Evolutionary conservation across 2,113 vertebrate genomes (phyloP).

Genomic region (Gambusia affinis): DNA sequence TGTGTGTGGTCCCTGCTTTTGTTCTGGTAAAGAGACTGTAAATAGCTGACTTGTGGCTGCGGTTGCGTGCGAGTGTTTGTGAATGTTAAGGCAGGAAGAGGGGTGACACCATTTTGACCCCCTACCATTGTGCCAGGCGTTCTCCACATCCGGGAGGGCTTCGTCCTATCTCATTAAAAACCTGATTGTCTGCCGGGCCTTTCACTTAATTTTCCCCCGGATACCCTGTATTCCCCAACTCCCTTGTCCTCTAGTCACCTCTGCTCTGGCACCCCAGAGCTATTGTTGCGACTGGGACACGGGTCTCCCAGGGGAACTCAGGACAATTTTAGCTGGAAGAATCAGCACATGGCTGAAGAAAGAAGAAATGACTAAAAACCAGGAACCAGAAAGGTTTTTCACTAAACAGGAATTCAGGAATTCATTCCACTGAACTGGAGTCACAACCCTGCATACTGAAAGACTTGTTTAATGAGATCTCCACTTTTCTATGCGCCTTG

Average conservation of each 20-base stretch:
- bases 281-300: constrained; percentile 67
- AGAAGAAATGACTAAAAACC: constrained; percentile 20
- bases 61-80: constrained; percentile 52
- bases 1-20: no score
- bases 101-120: constrained; percentile 52
- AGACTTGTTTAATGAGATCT: not conserved
- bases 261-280: constrained; percentile 51
- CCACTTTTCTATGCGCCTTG: not conserved
- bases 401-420: constrained; percentile 1
- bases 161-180: constrained; percentile 76
- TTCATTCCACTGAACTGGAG: not conserved
- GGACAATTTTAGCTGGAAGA: constrained; percentile 57
- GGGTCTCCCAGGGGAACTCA: constrained; percentile 52
- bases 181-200: constrained; percentile 49
- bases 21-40: constrained; percentile 11
- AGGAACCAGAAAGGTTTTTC: not conserved
- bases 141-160: constrained; percentile 63
- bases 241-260: constrained; percentile 28
- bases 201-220: constrained; percentile 59
- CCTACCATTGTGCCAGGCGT: constrained; percentile 54
- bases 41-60: constrained; percentile 36
- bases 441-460: not conserved
- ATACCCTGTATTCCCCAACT: constrained; percentile 28
- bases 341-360: constrained; percentile 29
- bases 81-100: constrained; percentile 46